Evolutionary conservation across 2,888 invertebrate genomes (phyloP).

Genomic region (Hemaris fuciformis): DNA sequence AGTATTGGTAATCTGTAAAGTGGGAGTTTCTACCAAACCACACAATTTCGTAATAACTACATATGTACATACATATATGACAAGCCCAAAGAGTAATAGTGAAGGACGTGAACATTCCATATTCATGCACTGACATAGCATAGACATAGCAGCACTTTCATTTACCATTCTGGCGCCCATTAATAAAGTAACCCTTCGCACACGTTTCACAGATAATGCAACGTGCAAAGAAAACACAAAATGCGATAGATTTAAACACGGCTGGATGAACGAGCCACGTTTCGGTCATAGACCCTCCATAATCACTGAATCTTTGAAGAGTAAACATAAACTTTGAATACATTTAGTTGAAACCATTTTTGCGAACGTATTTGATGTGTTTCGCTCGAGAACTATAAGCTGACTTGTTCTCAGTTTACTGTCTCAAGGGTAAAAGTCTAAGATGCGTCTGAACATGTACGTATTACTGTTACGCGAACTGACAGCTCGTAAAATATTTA

Average conservation of each 20-base stretch:
- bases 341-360: background rate
- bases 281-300: background rate
- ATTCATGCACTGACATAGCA: background rate
- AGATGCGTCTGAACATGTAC: background rate
- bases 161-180: background rate
- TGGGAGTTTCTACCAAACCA: too few relatives aligned
- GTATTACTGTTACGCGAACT: background rate
- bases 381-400: background rate
- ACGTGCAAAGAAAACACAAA: background rate
- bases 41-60: too few relatives aligned
- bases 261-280: background rate
- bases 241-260: background rate
- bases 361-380: background rate
- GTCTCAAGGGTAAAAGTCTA: constrained; percentile 5
- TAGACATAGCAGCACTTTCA: background rate
- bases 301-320: background rate
- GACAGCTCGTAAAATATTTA: background rate
- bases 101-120: background rate
- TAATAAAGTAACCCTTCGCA: background rate
- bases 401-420: background rate
- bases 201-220: background rate
- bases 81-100: background rate
- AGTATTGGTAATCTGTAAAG: too few relatives aligned
- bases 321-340: background rate
- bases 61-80: background rate